Conservation (phyloP, 2,797 vertebrate genomes). For the Aphelocoma californica region DNA sequence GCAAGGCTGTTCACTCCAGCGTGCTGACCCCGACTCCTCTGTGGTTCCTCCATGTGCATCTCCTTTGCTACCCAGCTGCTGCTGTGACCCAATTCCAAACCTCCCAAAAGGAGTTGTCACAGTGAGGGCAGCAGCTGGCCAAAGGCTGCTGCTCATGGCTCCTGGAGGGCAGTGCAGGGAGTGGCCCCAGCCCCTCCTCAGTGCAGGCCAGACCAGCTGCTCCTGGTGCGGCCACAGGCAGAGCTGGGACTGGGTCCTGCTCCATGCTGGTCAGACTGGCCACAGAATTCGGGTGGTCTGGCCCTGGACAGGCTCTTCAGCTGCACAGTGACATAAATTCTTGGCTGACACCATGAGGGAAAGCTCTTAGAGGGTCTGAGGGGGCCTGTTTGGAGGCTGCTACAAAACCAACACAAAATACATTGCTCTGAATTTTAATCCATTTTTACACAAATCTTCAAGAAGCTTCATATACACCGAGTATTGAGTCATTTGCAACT, state of each 20-base stretch:
- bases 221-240: not conserved
- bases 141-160: not conserved
- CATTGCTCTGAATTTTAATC: not conserved
- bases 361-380: not conserved
- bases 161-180: not conserved
- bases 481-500: not conserved
- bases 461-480: not conserved
- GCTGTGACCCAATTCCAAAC: not conserved
- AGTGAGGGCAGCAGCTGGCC: not conserved
- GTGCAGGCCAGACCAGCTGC: not conserved
- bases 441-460: not conserved
- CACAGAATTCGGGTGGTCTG: fast-evolving
- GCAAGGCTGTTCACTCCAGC: not conserved
- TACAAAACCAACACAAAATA: not conserved
- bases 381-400: not conserved
- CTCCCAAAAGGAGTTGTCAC: not conserved
- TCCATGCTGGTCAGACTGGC: not conserved
- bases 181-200: not conserved
- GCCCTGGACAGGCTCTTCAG: not conserved
- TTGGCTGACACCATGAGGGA: not conserved
- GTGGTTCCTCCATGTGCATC: fast-evolving
- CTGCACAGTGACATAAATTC: not conserved
- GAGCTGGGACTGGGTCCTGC: not conserved
- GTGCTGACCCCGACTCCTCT: not conserved
- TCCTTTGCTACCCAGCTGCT: not conserved